phyloP scores from a whole-genome alignment of 2,797 vertebrate genomes.

The Myoxocephalus aenaeus region DNA sequence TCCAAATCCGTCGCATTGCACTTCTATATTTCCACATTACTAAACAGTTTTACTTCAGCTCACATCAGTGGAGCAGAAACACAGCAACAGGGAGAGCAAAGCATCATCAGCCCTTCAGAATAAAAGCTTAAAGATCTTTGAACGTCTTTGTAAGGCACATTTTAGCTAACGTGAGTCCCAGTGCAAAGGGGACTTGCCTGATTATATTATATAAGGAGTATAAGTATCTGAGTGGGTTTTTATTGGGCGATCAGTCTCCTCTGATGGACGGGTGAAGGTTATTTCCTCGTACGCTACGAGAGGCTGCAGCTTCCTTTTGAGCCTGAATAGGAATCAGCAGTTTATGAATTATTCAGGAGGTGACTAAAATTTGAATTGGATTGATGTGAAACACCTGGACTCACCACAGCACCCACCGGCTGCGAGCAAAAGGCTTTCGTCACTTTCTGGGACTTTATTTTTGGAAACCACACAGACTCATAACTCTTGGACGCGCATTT shows the following conservation, averaged over 20 bases:
- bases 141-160: too few species aligned
- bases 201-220: neutral
- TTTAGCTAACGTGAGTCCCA: too few species aligned
- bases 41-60: too few species aligned
- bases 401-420: neutral
- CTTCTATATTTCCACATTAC: too few species aligned
- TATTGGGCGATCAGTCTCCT: too few species aligned
- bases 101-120: too few species aligned
- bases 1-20: too few species aligned
- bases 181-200: neutral
- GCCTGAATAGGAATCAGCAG: neutral
- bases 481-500: conserved; percentile 10
- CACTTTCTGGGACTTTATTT: conserved; percentile 31
- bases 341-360: neutral
- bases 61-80: too few species aligned
- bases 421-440: neutral
- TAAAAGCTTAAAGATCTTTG: too few species aligned
- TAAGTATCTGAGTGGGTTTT: neutral
- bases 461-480: neutral
- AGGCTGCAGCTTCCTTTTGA: neutral
- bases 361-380: neutral
- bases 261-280: neutral
- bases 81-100: too few species aligned
- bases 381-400: conserved; percentile 5
- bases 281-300: neutral